Base-by-base conservation (phyloP, 1,140 invertebrate species). In the Scaptomyza graminum region DNA sequence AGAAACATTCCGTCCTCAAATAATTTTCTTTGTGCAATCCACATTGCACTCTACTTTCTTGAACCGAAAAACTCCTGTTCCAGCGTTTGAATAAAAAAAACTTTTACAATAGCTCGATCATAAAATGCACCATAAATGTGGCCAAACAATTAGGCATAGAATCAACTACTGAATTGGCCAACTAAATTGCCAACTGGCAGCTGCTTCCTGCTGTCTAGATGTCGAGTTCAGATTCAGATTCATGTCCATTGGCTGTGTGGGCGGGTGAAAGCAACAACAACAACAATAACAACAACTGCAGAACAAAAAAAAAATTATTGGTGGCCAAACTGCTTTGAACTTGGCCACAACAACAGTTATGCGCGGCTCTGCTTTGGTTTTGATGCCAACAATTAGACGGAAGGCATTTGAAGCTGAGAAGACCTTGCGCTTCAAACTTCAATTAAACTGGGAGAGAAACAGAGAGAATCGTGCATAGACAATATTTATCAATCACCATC, bases 401-500 rank as follows among this genome's bases (percentile, higher is more conserved):
- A n/a, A n/a, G 18, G 18, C 18, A 22, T 44, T 46, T 22, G 18
- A 22, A 31, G 37, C 55, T 47, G 43, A 22, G 15, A 57, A 72
- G 60, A 81, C 78, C 74, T 82, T 82, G 74, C 79, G 78, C 78
- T 82, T 81, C 54, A 82, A 76, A 85, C 83, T 87, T 87, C 78
- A 87, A 87, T 87, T 87, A 87, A 88, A 88, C 65, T n/a, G n/a
- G 47, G 41, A 41, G 12, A 41, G 37, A 41, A 3, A 3, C 9
- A 39, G 12, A 41, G 73, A 67, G 65, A 87, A 64, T 87, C 82
- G 82, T 87, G 82, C 82, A 73, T 87, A 79, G 83, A 83, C 79
- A 78, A 88, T 87, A 87, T 87, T 88, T 87, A 87, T 87, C 84
- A 87, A 87, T 87, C 82, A 87, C 83, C 82, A 87, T 87, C 82